phyloP scores from a whole-genome alignment of 2,113 vertebrate species.

The Xerus inauris region DNA sequence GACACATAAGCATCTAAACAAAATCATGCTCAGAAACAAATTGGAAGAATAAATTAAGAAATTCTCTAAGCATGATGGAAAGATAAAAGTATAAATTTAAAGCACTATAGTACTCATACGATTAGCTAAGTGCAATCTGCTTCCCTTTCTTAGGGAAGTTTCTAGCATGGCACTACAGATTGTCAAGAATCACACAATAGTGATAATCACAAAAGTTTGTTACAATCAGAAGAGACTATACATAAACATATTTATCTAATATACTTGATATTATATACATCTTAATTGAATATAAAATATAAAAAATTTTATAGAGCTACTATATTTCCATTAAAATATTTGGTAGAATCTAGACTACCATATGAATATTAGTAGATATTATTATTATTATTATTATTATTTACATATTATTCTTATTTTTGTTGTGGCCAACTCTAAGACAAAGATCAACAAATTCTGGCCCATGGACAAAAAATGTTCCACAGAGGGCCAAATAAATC shows the following conservation, averaged over 20 bases:
- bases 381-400: background rate
- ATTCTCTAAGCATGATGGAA: background rate
- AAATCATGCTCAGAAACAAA: background rate
- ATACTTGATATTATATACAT: background rate
- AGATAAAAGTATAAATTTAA: background rate
- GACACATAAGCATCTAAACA: background rate
- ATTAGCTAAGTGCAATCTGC: background rate
- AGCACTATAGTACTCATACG: background rate
- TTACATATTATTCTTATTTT: conserved; percentile 33
- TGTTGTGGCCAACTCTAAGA: background rate
- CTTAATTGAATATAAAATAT: background rate
- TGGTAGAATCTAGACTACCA: background rate
- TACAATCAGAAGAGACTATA: background rate
- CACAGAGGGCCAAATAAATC: background rate
- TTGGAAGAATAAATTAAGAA: background rate
- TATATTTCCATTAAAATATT: background rate
- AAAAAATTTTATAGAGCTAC: background rate
- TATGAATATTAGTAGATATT: background rate
- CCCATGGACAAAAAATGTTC: background rate
- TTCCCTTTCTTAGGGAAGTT: background rate
- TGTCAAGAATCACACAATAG: background rate
- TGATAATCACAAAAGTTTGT: background rate
- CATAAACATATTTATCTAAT: background rate
- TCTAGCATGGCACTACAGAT: background rate
- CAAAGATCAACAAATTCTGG: background rate